Evolutionary conservation across 2,797 vertebrate genomes (phyloP), one percentile per base, ranked within the genome.

Genomic region (Menidia menidia): DNA sequence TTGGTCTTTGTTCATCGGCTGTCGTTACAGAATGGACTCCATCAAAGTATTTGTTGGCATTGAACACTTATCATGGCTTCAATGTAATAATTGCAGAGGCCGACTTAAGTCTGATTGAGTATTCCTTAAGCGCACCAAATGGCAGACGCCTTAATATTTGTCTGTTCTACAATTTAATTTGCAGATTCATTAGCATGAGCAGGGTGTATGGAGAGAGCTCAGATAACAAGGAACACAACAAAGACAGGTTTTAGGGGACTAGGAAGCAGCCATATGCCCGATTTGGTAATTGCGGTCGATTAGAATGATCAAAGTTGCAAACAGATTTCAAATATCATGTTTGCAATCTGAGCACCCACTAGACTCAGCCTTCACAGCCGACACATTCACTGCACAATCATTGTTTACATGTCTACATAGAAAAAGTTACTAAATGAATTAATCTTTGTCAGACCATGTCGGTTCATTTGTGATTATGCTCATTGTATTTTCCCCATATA

Each of bases 141-240:
- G 63, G 77, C 82, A 78, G 72, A 87, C 48, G 19, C 85, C 82
- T 82, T 71, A 90, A 92, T 90, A 92, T 56, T 66, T 86, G 83
- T 92, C 78, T 83, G 80, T 81, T 89, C 85, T 94, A 88, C 85
- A 86, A 92, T 94, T 94, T 93, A 91, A 94, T 95, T 94, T 94
- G 82, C 87, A 88, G 82, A 80, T 92, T 94, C 88, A 89, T 92
- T 91, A 89, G 74, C 75, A 83, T 91, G 89, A 90, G 85, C 70
- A 73, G 71, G 69, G 65, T 81, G 78, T 69, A 75, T 54, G 58
- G 75, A 81, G 84, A 74, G 84, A 75, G 83, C 53, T 77, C 84
- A 64, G 79, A 92, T 88, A 86, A 81, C 58, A 65, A 31, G 57
- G 48, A 83, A 80, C 65, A 73, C 16, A 18, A 71, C 82, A 74